Conservation (phyloP, 2,113 vertebrate genomes). For the Corythoichthys haematopterus region DNA sequence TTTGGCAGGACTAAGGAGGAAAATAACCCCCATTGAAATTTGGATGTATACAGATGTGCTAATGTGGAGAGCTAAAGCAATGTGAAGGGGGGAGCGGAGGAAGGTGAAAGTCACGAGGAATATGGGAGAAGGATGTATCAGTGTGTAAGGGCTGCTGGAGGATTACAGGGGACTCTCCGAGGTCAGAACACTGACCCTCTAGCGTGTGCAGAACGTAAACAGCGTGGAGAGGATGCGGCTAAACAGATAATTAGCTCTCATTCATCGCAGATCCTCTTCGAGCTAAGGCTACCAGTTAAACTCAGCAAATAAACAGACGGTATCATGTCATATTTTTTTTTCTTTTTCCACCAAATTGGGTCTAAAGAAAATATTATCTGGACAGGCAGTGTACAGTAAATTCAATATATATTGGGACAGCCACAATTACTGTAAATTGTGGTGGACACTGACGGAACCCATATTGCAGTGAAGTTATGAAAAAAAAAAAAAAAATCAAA, state of each 20-base stretch:
- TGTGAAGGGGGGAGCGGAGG: conserved; percentile 22
- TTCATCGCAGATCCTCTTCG: conserved; percentile 73
- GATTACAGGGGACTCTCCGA: conserved; percentile 65
- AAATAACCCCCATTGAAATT: not conserved
- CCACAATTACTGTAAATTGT: too few relatives aligned
- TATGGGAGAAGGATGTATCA: conserved; percentile 67
- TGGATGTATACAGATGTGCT: not conserved
- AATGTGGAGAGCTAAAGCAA: conserved; percentile 11
- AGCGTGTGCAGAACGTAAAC: conserved; percentile 86
- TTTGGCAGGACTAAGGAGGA: not conserved
- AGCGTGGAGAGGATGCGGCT: conserved; percentile 61
- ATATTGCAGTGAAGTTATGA: too few relatives aligned
- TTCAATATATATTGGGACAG: too few relatives aligned
- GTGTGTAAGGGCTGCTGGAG: conserved; percentile 67
- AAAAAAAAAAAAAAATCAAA: too few relatives aligned
- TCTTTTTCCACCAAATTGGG: not conserved
- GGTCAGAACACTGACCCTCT: conserved; percentile 77
- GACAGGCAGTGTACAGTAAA: not conserved
- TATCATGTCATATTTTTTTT: conserved; percentile 12
- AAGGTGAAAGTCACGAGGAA: conserved; percentile 53
- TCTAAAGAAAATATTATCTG: not conserved
- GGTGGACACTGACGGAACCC: too few relatives aligned
- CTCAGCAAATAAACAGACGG: conserved; percentile 72
- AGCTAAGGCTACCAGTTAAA: conserved; percentile 76
- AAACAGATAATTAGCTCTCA: conserved; percentile 84